Evolutionary conservation across 2,113 vertebrate genomes (phyloP), one percentile per base, ranked within the genome.

Genomic region (Ageneiosus marmoratus): DNA sequence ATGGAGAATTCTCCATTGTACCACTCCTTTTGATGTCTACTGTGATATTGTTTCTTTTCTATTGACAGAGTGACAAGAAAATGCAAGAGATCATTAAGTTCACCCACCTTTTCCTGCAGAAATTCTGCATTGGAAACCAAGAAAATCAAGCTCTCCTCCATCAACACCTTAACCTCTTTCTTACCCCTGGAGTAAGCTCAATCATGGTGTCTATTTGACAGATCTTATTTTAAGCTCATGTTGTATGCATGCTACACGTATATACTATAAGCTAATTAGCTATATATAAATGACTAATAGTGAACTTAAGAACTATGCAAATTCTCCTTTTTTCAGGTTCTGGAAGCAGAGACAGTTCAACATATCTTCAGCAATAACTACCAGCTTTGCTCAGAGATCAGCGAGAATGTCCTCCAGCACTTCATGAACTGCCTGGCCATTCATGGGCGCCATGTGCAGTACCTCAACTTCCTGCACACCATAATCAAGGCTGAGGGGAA

Each of bases 401-500:
- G 94, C 0, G 98, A 99, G 91, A 92, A 95, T 0, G 96, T 99
- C 84, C 93, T 98, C 0, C 97, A 99, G 88, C 98, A 99, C 90
- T 99, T 99, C 53, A 96, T 99, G 91, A 96, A 99, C 91, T 97
- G 98, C 70, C 92, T 98, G 90, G 97, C 97, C 87, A 99, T 97
- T 0, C 97, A 98, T 0, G 98, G 98, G 16, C 96, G 98, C 86
- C 97, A 99, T 1, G 97, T 99, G 3, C 97, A 99, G 90, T 99
- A 99, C 92, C 95, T 99, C 50, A 97, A 96, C 92, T 99, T 99
- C 91, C 93, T 99, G 79, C 97, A 99, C 92, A 99, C 97, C 22
- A 98, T 99, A 93, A 98, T 99, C 93, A 99, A 98, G 91, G 98
- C 98, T 0, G 97, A 99, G 95, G 97, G 98, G 82, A 99, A 99